phyloP scores from a whole-genome alignment of 2,797 vertebrate species.

The Tapirus indicus region DNA sequence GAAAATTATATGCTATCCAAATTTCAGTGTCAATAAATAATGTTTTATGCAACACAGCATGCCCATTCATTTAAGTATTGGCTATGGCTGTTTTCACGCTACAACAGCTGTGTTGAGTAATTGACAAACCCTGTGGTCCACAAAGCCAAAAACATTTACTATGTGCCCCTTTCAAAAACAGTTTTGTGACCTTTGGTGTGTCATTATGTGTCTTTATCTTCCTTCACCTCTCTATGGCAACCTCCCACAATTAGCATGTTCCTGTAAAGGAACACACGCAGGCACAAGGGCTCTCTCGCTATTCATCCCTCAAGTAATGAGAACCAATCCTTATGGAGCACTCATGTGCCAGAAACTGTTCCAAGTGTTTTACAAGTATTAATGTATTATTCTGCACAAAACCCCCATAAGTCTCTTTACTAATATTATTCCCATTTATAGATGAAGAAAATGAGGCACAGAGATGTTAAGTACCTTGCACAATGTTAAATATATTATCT shows the following conservation, averaged over 20 bases:
- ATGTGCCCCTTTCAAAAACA: neutral
- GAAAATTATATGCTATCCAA: neutral
- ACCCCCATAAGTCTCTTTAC: neutral
- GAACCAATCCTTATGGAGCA: neutral
- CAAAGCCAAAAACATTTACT: conserved; percentile 18
- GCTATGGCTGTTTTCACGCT: neutral
- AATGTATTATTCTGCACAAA: neutral
- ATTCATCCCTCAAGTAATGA: neutral
- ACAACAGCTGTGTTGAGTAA: neutral
- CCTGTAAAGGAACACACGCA: neutral
- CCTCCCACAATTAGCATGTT: neutral
- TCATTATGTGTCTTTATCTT: neutral
- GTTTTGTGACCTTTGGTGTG: neutral
- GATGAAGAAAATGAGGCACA: neutral
- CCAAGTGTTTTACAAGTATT: neutral
- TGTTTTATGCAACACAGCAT: neutral
- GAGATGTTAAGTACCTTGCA: neutral
- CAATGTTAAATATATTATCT: neutral
- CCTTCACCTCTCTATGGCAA: neutral
- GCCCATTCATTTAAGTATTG: neutral
- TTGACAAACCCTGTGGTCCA: neutral
- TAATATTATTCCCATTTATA: neutral
- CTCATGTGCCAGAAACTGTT: neutral
- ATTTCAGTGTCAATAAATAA: conserved; percentile 4
- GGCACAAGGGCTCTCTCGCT: neutral